A percentile compares a stretch with the other conserved stretches of the same genome.
phyloP scores from a whole-genome alignment of 2,797 vertebrate genomes.

The Calcarius lapponicus region DNA sequence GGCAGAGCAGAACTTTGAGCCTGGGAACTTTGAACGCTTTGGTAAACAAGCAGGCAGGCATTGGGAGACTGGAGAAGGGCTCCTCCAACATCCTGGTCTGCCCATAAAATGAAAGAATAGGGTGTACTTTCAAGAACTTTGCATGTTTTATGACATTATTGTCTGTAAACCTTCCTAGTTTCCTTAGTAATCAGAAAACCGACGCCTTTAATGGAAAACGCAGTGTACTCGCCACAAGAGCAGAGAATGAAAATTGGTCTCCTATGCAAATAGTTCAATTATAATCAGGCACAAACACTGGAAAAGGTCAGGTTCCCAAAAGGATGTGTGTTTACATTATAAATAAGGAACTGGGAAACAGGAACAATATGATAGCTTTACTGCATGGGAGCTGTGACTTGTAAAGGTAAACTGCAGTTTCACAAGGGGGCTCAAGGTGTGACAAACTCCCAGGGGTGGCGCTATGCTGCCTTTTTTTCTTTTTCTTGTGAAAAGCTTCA shows the following conservation, averaged over 20 bases:
- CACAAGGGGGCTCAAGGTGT: neutral
- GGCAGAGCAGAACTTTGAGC: slow-evolving; percentile 11
- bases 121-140: slow-evolving; percentile 21
- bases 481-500: neutral
- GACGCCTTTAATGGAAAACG: neutral
- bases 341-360: slow-evolving; percentile 64
- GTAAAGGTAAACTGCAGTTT: neutral
- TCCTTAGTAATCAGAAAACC: slow-evolving; percentile 27
- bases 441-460: neutral
- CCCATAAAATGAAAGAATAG: slow-evolving; percentile 38
- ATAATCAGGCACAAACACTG: slow-evolving; percentile 34
- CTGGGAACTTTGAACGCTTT: neutral
- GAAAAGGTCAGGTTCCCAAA: slow-evolving; percentile 61
- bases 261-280: slow-evolving; percentile 65
- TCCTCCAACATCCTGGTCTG: slow-evolving; percentile 7
- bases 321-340: slow-evolving; percentile 53
- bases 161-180: slow-evolving; percentile 37
- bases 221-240: neutral
- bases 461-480: neutral
- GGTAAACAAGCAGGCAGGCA: neutral
- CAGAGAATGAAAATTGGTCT: slow-evolving; percentile 36
- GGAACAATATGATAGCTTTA: slow-evolving; percentile 48
- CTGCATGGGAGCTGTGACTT: neutral
- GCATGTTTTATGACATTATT: slow-evolving; percentile 57
- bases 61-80: neutral